Conservation (phyloP, 2,888 invertebrate species). For the Prosapia bicincta region DNA sequence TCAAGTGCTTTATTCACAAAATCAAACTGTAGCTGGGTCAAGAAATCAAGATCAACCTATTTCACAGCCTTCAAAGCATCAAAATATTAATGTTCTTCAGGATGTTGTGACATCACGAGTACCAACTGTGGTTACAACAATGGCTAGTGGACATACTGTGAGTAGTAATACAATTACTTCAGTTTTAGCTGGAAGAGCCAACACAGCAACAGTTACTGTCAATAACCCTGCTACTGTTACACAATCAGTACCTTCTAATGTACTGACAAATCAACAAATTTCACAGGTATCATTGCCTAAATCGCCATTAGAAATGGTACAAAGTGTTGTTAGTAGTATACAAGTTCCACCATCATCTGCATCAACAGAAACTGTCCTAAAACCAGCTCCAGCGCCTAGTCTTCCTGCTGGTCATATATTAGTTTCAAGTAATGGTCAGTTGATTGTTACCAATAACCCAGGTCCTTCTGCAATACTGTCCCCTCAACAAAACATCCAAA, state of each 20-base stretch:
- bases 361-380: constrained; percentile 44
- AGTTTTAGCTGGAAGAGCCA: constrained; percentile 70
- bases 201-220: constrained; percentile 72
- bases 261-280: constrained; percentile 22
- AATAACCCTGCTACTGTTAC: constrained; percentile 21
- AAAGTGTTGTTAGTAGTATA: constrained; percentile 44
- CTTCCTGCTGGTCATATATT: constrained; percentile 65
- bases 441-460: constrained; percentile 59
- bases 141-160: constrained; percentile 71
- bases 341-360: constrained; percentile 40
- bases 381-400: constrained; percentile 49
- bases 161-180: constrained; percentile 80
- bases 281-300: constrained; percentile 44
- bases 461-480: constrained; percentile 38
- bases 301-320: constrained; percentile 74
- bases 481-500: constrained; percentile 54
- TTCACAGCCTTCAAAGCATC: constrained; percentile 54
- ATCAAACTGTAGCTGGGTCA: constrained; percentile 16
- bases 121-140: constrained; percentile 54
- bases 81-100: constrained; percentile 36
- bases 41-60: constrained; percentile 43
- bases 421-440: constrained; percentile 72
- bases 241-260: constrained; percentile 17
- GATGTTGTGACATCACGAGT: constrained; percentile 34
- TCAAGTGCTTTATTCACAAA: constrained; percentile 15